Conservation (phyloP, 64 coral and sea anemone genomes). For the Dendrophyllia cribrosa region DNA sequence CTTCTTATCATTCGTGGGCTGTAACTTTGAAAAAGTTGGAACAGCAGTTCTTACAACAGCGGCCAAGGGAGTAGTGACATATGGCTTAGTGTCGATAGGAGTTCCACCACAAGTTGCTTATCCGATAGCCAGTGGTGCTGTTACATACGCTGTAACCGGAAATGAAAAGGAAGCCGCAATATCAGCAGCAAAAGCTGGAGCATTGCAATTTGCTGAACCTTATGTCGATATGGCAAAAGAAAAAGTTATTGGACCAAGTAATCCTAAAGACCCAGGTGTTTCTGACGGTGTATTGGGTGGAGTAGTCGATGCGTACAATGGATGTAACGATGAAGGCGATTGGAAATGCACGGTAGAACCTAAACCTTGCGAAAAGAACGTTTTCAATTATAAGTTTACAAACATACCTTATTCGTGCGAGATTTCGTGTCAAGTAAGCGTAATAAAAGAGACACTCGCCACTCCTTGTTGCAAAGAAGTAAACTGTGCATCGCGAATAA, state of each 20-base stretch:
- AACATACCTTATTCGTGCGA: constrained; percentile 30
- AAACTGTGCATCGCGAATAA: constrained; percentile 41
- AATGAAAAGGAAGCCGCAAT: background rate
- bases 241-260: no score
- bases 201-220: no score
- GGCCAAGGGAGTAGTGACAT: background rate
- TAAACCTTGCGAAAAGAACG: background rate
- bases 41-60: background rate
- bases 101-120: background rate
- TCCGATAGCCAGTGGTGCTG: background rate
- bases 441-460: constrained; percentile 35
- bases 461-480: constrained; percentile 46
- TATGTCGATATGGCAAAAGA: no score
- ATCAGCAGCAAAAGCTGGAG: background rate
- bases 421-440: constrained; percentile 34
- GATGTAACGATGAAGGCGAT: background rate
- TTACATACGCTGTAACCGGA: background rate
- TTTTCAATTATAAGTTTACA: constrained; percentile 32
- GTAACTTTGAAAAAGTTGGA: background rate
- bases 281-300: background rate
- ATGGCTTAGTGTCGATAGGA: background rate
- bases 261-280: background rate
- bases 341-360: background rate
- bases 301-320: background rate
- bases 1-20: background rate